phyloP scores from a whole-genome alignment of 2,113 vertebrate species.

The Zosterops hypoxanthus region DNA sequence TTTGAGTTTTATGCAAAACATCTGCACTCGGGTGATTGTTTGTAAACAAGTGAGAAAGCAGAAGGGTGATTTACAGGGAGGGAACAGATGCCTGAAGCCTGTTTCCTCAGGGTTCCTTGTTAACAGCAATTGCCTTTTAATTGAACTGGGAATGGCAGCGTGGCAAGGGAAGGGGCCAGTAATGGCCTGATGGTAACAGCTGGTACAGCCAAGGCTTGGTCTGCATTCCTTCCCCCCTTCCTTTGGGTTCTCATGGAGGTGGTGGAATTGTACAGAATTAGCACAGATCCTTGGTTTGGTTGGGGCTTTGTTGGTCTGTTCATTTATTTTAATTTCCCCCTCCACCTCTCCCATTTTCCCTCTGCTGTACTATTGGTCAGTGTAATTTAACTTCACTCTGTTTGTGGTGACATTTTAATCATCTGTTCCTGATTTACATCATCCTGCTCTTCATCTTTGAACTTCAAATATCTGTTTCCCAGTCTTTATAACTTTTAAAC shows the following conservation, averaged over 20 bases:
- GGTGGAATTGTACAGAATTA: neutral
- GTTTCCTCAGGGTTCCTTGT: neutral
- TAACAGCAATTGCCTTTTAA: neutral
- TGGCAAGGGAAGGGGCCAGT: neutral
- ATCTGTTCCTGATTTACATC: neutral
- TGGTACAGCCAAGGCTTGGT: neutral
- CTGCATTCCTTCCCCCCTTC: neutral
- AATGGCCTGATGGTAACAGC: neutral
- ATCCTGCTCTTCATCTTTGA: neutral
- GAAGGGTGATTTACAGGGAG: neutral
- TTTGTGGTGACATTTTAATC: neutral
- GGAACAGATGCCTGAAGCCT: neutral
- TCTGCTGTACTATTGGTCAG: neutral
- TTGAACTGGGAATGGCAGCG: neutral
- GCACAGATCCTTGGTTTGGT: neutral
- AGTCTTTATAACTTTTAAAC: neutral
- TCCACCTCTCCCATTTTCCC: neutral
- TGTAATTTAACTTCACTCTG: neutral
- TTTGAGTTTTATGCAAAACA: neutral
- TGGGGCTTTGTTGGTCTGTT: neutral
- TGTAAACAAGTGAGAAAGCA: neutral
- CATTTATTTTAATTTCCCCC: neutral
- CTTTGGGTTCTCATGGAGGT: fast-evolving
- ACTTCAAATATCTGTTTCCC: neutral
- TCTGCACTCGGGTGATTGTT: neutral